phyloP scores from a whole-genome alignment of 2,113 vertebrate species.

The Siphamia tubifer region DNA sequence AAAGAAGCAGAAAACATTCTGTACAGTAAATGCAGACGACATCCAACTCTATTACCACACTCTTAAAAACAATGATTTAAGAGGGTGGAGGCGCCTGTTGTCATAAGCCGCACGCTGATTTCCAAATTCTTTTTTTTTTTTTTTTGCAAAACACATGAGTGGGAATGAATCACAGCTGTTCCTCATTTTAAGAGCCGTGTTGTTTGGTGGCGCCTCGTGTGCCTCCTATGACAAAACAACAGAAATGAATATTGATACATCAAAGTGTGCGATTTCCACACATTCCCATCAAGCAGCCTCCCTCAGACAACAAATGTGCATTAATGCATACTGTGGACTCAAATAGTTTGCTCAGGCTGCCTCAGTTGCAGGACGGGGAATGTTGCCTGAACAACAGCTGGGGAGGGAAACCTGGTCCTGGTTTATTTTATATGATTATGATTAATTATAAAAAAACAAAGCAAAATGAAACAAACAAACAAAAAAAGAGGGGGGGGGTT shows the following conservation, averaged over 20 bases:
- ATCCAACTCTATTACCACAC: neutral
- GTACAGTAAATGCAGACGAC: neutral
- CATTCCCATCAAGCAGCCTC: slow-evolving; percentile 27
- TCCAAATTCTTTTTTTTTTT: slow-evolving; percentile 30
- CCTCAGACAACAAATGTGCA: slow-evolving; percentile 67
- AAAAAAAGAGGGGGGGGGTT: too few species aligned
- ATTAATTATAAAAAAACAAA: too few species aligned
- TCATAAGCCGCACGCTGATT: slow-evolving; percentile 8
- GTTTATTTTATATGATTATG: too few species aligned
- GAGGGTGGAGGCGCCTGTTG: slow-evolving; percentile 28
- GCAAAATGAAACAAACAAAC: too few species aligned
- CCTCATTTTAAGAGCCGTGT: slow-evolving; percentile 17
- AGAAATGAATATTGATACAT: slow-evolving; percentile 45
- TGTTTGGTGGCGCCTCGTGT: slow-evolving; percentile 13
- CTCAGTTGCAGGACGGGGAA: slow-evolving; percentile 63
- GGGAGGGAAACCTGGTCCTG: slow-evolving; percentile 61
- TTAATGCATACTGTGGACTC: slow-evolving; percentile 64
- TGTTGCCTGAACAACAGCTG: slow-evolving; percentile 76
- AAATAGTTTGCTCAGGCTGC: slow-evolving; percentile 74
- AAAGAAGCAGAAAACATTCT: too few species aligned
- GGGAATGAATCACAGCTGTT: slow-evolving; percentile 15
- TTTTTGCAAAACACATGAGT: slow-evolving; percentile 18
- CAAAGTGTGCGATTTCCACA: slow-evolving; percentile 26
- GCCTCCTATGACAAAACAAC: neutral
- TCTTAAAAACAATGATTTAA: slow-evolving; percentile 16